Evolutionary conservation across 2,113 vertebrate species (phyloP), one percentile per base, ranked within the genome.

Genomic region (Casuarius casuarius): DNA sequence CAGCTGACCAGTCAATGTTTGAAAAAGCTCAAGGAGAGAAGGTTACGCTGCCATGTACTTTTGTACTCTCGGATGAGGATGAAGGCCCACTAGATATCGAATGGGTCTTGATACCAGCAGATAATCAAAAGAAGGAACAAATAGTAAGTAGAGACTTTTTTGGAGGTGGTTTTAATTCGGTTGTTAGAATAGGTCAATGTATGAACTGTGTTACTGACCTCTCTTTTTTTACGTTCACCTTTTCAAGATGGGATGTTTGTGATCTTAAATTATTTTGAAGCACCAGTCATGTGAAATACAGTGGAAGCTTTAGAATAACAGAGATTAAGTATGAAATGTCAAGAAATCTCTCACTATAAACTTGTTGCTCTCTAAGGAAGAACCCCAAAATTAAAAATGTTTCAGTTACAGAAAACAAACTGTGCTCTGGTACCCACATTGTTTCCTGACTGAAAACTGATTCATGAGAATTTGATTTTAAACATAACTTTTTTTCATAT

Each of bases 1-100:
- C 97, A 61, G 23, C 23, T 49, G 97, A 97, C 1, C 97, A 92
- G 35, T 92, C 75, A 7, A 76, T 58, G n/a, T 90, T 98, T 78
- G 98, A 98, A 84, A 98, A 97, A 67, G 97, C 98, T 63, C 98
- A 98, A 95, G 98, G 98, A 65, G 98, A 98, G 87, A 98, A 96
- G 51, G 98, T 98, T 31, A 97, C 96, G 0, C 88, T 98, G 79
- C 97, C 97, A 0, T 98, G 98, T 94, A 97, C 95, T 61, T 98
- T 98, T 51, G 97, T 95, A 10, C 48, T 98, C 17, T 61, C 66
- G 0, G 44, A 84, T 1, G 87, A 91, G 33, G 98, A 98, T 92
- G 61, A 88, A 42, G 98, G 98, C 4, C 93, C 97, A 0, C 84
- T 98, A 78, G 98, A 98, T 92, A 98, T 98, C 25, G 98, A 98